Percentiles rank a stretch among this genome's conserved stretches.
Conservation (phyloP, 2,797 vertebrate genomes). For the Ctenosaura bakeri region DNA sequence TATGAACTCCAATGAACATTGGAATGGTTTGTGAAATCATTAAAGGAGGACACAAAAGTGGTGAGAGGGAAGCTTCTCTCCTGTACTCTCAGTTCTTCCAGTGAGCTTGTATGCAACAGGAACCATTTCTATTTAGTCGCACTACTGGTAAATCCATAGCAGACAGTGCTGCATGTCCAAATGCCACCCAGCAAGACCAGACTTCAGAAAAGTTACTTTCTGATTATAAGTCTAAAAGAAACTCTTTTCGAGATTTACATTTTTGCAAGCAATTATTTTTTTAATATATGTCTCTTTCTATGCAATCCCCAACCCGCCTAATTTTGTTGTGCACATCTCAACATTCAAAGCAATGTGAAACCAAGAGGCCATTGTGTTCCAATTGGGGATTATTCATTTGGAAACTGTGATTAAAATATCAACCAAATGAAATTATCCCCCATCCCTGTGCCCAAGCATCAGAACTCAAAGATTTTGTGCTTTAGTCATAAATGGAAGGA, state of each 20-base stretch:
- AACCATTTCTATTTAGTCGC: no score
- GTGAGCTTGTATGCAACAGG: no score
- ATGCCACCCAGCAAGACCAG: no score
- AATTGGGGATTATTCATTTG: not conserved
- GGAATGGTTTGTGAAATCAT: no score
- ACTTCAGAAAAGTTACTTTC: not conserved
- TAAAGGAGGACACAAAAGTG: no score
- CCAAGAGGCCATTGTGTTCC: not conserved
- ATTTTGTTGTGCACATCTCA: not conserved
- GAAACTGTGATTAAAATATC: not conserved
- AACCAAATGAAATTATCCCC: not conserved
- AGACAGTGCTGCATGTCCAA: no score
- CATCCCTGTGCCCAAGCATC: not conserved
- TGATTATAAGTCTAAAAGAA: not conserved
- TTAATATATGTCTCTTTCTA: not conserved
- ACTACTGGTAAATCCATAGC: no score
- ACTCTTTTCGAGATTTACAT: not conserved
- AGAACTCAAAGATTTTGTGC: not conserved
- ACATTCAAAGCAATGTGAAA: not conserved
- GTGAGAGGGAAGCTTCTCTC: no score
- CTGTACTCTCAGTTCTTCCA: no score
- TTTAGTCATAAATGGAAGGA: not conserved
- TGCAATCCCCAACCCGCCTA: not conserved
- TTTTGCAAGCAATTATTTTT: not conserved
- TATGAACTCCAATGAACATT: no score